Evolutionary conservation across 2,113 vertebrate species (phyloP).

Genomic region (Forbesichthys papilliferus): DNA sequence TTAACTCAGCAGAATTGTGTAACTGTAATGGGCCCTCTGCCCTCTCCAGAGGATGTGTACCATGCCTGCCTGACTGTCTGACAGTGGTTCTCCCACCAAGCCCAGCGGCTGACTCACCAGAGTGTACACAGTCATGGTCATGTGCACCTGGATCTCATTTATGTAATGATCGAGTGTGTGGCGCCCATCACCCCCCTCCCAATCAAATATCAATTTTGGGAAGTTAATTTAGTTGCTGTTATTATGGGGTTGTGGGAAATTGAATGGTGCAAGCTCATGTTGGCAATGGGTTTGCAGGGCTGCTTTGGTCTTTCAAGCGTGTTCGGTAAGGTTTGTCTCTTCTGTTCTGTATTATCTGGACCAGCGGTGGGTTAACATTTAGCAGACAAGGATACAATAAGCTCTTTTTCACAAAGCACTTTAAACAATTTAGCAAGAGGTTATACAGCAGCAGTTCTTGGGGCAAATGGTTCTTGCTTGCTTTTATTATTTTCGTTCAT

Average conservation of each 20-base stretch:
- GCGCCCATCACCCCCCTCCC: not conserved
- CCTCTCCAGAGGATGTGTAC: slow-evolving; percentile 38
- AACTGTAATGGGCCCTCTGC: slow-evolving; percentile 47
- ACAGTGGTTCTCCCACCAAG: slow-evolving; percentile 16
- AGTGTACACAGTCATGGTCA: slow-evolving; percentile 5
- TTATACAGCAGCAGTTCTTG: not conserved
- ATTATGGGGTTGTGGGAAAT: slow-evolving; percentile 1
- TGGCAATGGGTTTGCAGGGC: slow-evolving; percentile 2
- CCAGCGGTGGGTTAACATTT: not conserved
- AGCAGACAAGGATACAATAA: too few species aligned
- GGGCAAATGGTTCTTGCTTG: too few species aligned
- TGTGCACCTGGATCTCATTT: slow-evolving; percentile 56
- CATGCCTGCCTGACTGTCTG: slow-evolving; percentile 20
- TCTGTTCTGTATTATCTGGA: not conserved
- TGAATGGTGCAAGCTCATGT: not conserved
- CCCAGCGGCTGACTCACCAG: slow-evolving; percentile 28
- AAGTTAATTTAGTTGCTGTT: slow-evolving; percentile 13
- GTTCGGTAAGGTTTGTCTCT: not conserved
- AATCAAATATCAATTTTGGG: slow-evolving; percentile 25
- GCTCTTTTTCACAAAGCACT: too few species aligned
- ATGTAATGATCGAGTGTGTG: slow-evolving; percentile 27
- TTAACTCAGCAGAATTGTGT: slow-evolving; percentile 53
- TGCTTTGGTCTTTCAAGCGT: slow-evolving; percentile 8
- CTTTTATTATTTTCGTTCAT: too few species aligned
- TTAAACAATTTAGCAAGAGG: not conserved